Evolutionary conservation across 2,797 vertebrate genomes (phyloP).

Genomic region (Brotula barbata): DNA sequence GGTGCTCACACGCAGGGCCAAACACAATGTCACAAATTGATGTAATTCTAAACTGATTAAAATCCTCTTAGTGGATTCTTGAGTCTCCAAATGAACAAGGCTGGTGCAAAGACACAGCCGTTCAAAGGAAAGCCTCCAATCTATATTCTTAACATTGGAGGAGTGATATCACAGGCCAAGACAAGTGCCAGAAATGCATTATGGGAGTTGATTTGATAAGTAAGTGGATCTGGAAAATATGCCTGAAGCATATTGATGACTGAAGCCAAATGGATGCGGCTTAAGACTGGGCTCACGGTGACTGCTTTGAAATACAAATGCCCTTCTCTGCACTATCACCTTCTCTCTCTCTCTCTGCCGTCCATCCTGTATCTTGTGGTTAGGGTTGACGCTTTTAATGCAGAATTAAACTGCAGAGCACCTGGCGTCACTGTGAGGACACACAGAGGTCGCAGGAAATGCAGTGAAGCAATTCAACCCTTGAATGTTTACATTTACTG

Average conservation of each 20-base stretch:
- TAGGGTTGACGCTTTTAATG: constrained; percentile 10
- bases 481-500: constrained; percentile 64
- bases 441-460: constrained; percentile 36
- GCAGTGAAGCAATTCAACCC: constrained; percentile 37
- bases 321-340: constrained; percentile 78
- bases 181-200: constrained; percentile 10
- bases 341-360: constrained; percentile 42
- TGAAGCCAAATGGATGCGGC: constrained; percentile 44
- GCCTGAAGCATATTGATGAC: constrained; percentile 16
- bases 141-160: background rate
- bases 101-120: constrained; percentile 12
- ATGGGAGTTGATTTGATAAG: background rate
- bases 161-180: background rate
- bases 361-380: constrained; percentile 35
- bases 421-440: constrained; percentile 27
- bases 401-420: constrained; percentile 21
- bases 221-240: constrained; percentile 1
- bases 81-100: constrained; percentile 24
- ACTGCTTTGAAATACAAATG: constrained; percentile 67
- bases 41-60: constrained; percentile 45
- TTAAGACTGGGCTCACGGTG: constrained; percentile 46
- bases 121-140: constrained; percentile 7
- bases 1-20: constrained; percentile 5
- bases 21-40: constrained; percentile 20
- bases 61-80: constrained; percentile 39